Evolutionary conservation across 1,140 invertebrate species (phyloP), one percentile per base, ranked within the genome.

Genomic region (Acyrthosiphon pisum): DNA sequence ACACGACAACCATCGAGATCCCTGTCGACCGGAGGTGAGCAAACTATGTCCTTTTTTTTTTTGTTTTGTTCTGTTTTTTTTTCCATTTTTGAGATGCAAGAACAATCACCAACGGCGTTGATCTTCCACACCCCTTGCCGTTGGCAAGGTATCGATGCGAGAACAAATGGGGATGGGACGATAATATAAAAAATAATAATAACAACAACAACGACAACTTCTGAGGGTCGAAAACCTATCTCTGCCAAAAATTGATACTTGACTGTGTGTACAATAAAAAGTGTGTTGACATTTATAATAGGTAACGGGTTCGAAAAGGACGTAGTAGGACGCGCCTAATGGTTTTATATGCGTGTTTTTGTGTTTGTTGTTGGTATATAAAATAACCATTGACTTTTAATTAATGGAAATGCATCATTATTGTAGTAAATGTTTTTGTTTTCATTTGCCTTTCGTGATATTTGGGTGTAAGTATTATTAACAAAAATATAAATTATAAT

Each of bases 341-440:
- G 46, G 87, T 89, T 89, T 50, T 89, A 35, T 53, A n/a, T 89
- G 22, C n/a, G n/a, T 26, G 86, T 30, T 50, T 88, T 41, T 88
- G 41, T 87, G 30, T 50, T 88, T 50, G 14, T 46, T 35, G 11
- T 86, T 41, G 44, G 23, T 41, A 26, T 44, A 44, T 44, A 84
- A 46, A 88, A 84, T 14, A 44, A 50, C 14, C 86, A 88, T 88
- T n/a, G n/a, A 88, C n/a, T 50, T 88, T 88, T 88, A 48, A 88
- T 88, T 88, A 88, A n/a, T 76, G 22, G n/a, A 76, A 76, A 76
- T 18, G 14, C 60, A 76, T 76, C 30, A 76, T 76, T 76, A n/a
- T 76, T 18, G 11, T n/a, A 68, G 30, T 68, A n/a, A 68, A 68
- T 14, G 18, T 68, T 68, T 76, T 76, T 76, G n/a, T 76, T 35